A percentile compares a stretch with the other conserved stretches of the same genome.
These are phyloP conservation scores for Halichoeres trimaculatus DNA, from an alignment of 2,113 vertebrate genomes.

Conservation along the genomic window DNA sequence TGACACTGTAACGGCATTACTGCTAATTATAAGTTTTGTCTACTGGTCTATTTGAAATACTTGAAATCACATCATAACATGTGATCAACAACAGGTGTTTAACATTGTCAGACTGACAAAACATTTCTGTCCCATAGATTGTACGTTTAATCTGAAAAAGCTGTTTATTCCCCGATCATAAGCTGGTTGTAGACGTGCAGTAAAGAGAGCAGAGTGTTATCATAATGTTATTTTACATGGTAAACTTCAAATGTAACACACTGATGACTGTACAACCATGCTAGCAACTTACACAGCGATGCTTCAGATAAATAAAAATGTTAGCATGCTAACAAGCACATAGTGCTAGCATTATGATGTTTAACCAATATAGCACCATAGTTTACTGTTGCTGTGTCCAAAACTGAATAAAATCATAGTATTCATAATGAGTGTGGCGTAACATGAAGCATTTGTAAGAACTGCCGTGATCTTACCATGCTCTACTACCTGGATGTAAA, in stretches of 20 bases:
- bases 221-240: background rate
- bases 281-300: background rate
- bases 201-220: constrained; percentile 2
- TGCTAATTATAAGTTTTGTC: background rate
- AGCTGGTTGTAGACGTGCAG: background rate
- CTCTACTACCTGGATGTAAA: too few species aligned
- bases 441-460: too few species aligned
- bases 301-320: constrained; percentile 7
- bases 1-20: background rate
- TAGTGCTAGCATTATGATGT: background rate
- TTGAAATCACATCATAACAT: constrained; percentile 13
- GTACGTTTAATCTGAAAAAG: background rate
- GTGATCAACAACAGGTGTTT: background rate
- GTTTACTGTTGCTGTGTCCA: too few species aligned
- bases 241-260: background rate
- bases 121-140: background rate
- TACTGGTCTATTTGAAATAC: constrained; percentile 17
- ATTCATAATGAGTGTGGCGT: too few species aligned
- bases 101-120: background rate
- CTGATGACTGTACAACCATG: background rate
- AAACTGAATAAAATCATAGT: too few species aligned
- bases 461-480: too few species aligned
- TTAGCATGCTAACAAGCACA: background rate
- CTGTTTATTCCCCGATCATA: background rate
- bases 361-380: background rate